A percentile compares a stretch with the other conserved stretches of the same genome.
Evolutionary conservation across 2,888 invertebrate species (phyloP).

Genomic region (Iphiclides podalirius): DNA sequence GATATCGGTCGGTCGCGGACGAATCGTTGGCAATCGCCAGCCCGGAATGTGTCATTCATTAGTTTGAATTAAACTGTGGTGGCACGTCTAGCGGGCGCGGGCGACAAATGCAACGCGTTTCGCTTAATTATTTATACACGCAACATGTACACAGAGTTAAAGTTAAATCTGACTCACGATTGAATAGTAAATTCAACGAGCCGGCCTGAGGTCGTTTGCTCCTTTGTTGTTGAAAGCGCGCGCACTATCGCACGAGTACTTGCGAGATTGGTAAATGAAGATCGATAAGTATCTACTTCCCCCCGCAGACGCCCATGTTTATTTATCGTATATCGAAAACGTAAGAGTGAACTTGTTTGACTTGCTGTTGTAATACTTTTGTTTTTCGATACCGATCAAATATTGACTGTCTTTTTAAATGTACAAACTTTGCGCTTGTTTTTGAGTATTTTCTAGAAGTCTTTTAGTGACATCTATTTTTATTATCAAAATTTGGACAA

Average conservation of each 20-base stretch:
- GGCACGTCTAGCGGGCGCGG: slow-evolving; percentile 12
- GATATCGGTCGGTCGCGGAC: too few relatives aligned
- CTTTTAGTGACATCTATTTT: too few relatives aligned
- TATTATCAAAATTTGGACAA: too few relatives aligned
- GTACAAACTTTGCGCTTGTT: too few relatives aligned
- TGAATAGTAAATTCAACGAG: slow-evolving; percentile 20
- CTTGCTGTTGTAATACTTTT: neutral
- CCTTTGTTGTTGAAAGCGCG: neutral
- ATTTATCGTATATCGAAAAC: too few relatives aligned
- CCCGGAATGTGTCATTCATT: slow-evolving; percentile 21
- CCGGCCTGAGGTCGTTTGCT: slow-evolving; percentile 5
- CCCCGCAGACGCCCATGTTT: too few relatives aligned
- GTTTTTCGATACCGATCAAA: neutral
- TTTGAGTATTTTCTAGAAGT: too few relatives aligned
- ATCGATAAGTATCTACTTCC: too few relatives aligned
- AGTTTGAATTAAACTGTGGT: slow-evolving; percentile 20
- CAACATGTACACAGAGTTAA: slow-evolving; percentile 21
- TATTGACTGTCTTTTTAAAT: too few relatives aligned
- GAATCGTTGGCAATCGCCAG: slow-evolving; percentile 10
- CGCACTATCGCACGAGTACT: neutral
- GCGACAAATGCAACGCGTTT: slow-evolving; percentile 23
- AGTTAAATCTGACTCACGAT: slow-evolving; percentile 25
- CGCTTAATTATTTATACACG: slow-evolving; percentile 23
- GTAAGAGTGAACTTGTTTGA: neutral
- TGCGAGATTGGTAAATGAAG: neutral